Base-by-base conservation (phyloP, 2,797 vertebrate genomes). In the Pitangus sulphuratus region DNA sequence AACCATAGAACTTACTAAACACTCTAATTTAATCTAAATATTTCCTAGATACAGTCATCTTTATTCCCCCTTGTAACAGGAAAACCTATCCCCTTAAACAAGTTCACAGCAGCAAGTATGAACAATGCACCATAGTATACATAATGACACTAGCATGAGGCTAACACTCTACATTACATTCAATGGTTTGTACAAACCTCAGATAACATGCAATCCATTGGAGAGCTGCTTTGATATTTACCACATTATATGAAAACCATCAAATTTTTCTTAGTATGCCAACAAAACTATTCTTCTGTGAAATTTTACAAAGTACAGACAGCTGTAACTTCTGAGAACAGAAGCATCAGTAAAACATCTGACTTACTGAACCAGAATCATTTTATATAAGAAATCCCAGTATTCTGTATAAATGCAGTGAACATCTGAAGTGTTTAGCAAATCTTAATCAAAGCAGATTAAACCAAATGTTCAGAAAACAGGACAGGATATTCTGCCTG, bases 341-440 rank as follows among this genome's bases (percentile, higher is more conserved):
- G 22, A 87, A 74, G 61, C 40, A 87, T 90, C 74, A 79, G 50
- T 84, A 84, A 79, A 80, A 84, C 28, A 90, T 70, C 51, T 87
- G 68, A 84, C 45, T 80, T 84, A 71, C 40, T 64, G 40, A 79
- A 79, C 28, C 51, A 87, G 57, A 86, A 90, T 70, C 0, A 87
- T 87, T 87, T 90, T 75, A 87, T 64, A 90, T 83, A 93, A 83
- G 40, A 87, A 84, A 90, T 65, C 31, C 45, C 40, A 69, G 21
- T 79, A 79, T 90, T 64, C 45, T 87, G n/a, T 54, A 84, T 75
- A 90, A 87, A 87, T 54, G 53, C 48, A 76, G 30, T 84, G 37
- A 94, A 88, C 47, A 87, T 42, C 44, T 78, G 51, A 72, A 80
- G 33, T 25, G 33, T 61, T 82, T 47, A 69, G 61, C 30, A 87